phyloP scores from a whole-genome alignment of 64 coral and sea anemone genomes.

The Hydrozoanthus tunicans region DNA sequence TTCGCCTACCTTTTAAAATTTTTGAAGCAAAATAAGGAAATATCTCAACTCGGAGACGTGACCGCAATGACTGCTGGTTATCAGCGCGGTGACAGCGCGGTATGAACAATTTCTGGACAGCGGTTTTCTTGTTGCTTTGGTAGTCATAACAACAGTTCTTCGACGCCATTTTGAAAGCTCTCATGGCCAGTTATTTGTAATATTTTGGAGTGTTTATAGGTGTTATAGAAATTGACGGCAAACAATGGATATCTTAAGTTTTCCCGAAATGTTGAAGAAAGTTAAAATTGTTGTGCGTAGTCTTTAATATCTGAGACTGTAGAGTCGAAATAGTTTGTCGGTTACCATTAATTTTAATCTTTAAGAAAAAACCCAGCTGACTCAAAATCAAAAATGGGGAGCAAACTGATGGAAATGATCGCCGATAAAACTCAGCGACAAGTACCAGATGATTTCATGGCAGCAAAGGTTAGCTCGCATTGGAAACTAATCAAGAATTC shows the following conservation, averaged over 20 bases:
- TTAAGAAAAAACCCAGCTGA: background rate
- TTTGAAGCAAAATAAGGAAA: too few relatives aligned
- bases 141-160: slow-evolving; percentile 34
- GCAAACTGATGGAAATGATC: slow-evolving; percentile 88
- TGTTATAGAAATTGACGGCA: background rate
- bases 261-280: background rate
- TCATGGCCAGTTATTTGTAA: background rate
- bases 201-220: background rate
- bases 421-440: slow-evolving; percentile 70
- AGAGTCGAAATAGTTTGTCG: too few relatives aligned
- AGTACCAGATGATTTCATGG: slow-evolving; percentile 44
- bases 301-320: background rate
- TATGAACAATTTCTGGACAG: background rate
- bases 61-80: too few relatives aligned
- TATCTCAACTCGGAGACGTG: too few relatives aligned
- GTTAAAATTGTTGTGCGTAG: background rate
- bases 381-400: slow-evolving; percentile 58
- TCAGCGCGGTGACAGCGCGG: too few relatives aligned
- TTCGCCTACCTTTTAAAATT: too few relatives aligned
- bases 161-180: slow-evolving; percentile 41
- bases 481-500: slow-evolving; percentile 83
- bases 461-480: slow-evolving; percentile 82
- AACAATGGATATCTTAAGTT: background rate
- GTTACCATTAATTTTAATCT: background rate
- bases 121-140: background rate